Evolutionary conservation across 2,888 invertebrate species (phyloP), one percentile per base, ranked within the genome.

Genomic region (Apamea monoglypha): DNA sequence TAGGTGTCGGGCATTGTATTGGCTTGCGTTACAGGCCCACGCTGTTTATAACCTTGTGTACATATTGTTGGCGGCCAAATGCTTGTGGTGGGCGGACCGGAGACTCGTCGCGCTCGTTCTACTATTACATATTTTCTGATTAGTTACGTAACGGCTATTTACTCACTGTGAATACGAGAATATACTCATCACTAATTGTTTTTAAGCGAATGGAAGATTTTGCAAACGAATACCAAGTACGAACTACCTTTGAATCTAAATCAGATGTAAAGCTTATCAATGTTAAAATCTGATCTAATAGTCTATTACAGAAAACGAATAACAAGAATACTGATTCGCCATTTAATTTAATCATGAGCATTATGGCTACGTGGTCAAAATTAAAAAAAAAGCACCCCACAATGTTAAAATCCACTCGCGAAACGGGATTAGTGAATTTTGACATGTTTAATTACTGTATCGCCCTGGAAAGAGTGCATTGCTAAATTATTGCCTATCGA

Each of bases 11-110:
- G 86, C 85, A 89, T 90, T 86, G 89, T 92, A 92, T 93, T 94
- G 92, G 93, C 93, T 91, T 91, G 90, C 89, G 91, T 90, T 90
- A 87, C 91, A 90, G 90, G 90, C 95, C 95, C 94, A 95, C 95
- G 94, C 94, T 86, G 89, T 86, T 91, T 88, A 91, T 94, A 95
- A 95, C 96, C 96, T 96, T 96, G 96, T 95, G 94, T 92, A 86
- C 85, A 87, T 88, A 89, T 88, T 92, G 91, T 92, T 95, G 94
- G 94, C 95, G 94, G 94, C 94, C 93, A 93, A 93, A 92, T 89
- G 90, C 84, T 91, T 87, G 91, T 86, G 92, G 94, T 96, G 93
- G 95, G 96, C 93, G 95, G 92, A 92, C 92, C 92, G 92, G 93
- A 89, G 93, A 93, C 90, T 91, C 90, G 86, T 80, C 88, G 86